A percentile compares a stretch with the other conserved stretches of the same genome.
Evolutionary conservation across 2,113 vertebrate genomes (phyloP).

Genomic region (Podiceps cristatus): DNA sequence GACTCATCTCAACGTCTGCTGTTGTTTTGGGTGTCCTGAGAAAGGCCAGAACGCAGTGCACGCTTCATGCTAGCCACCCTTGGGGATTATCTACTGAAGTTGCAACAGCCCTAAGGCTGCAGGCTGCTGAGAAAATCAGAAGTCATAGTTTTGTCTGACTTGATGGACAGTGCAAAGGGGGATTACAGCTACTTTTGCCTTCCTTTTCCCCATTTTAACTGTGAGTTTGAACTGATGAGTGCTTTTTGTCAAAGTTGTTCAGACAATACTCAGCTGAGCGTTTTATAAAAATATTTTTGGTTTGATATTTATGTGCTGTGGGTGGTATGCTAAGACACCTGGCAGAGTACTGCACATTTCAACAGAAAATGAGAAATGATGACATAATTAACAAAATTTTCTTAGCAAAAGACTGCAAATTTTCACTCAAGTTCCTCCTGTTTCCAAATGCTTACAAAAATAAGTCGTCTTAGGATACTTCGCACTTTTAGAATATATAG

Average conservation of each 20-base stretch:
- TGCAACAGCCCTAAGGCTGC: neutral
- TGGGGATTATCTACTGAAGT: fast-evolving
- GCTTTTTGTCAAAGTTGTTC: neutral
- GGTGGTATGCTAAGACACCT: neutral
- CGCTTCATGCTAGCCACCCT: neutral
- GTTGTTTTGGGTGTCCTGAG: neutral
- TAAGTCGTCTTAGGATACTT: neutral
- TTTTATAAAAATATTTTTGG: neutral
- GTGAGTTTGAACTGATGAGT: neutral
- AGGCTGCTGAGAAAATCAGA: neutral
- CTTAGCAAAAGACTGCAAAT: neutral
- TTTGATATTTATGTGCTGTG: neutral
- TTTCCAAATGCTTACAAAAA: neutral
- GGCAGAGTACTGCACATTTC: neutral
- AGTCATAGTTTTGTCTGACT: neutral
- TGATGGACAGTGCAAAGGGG: neutral
- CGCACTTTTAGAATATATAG: neutral
- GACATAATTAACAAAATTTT: neutral
- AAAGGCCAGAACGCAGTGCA: neutral
- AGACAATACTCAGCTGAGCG: neutral
- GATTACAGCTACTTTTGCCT: neutral
- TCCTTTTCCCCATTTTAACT: neutral
- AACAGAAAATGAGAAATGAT: neutral
- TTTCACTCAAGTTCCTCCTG: neutral
- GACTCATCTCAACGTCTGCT: neutral